Evolutionary conservation across 2,888 invertebrate genomes (phyloP).

Genomic region (Erannis defoliaria): DNA sequence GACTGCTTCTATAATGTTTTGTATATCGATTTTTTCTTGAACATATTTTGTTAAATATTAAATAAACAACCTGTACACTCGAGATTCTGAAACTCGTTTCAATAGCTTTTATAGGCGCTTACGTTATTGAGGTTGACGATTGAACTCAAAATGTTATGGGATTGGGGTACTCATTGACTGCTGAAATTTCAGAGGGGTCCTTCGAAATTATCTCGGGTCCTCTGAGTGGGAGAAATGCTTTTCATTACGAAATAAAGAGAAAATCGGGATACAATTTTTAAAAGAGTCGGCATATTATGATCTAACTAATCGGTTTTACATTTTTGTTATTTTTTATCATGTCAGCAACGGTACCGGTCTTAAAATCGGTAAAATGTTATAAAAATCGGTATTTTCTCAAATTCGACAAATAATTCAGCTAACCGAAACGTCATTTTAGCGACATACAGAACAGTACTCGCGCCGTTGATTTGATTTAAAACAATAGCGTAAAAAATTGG

Average conservation of each 20-base stretch:
- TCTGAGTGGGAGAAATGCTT: slow-evolving; percentile 6
- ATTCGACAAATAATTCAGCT: too few species aligned
- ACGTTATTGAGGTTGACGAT: slow-evolving; percentile 26
- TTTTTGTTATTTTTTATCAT: too few species aligned
- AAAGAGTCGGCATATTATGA: neutral
- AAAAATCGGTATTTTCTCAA: too few species aligned
- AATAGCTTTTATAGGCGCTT: slow-evolving; percentile 34
- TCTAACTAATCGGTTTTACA: too few species aligned
- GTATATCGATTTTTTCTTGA: neutral
- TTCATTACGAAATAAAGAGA: slow-evolving; percentile 10
- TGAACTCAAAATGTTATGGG: slow-evolving; percentile 28
- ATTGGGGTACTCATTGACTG: slow-evolving; percentile 29
- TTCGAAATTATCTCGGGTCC: slow-evolving; percentile 11
- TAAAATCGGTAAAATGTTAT: too few species aligned
- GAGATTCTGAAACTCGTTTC: slow-evolving; percentile 19
- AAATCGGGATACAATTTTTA: neutral
- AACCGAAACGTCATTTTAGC: too few species aligned
- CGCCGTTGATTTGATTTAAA: too few species aligned
- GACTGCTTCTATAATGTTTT: neutral
- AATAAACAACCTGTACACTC: slow-evolving; percentile 11
- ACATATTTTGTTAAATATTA: neutral
- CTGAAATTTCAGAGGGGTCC: slow-evolving; percentile 21
- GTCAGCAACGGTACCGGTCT: neutral
- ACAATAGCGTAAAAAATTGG: too few species aligned
- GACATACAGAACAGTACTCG: too few species aligned